Evolutionary conservation across 2,113 vertebrate genomes (phyloP), one percentile per base, ranked within the genome.

Genomic region (Phaetusa simplex): DNA sequence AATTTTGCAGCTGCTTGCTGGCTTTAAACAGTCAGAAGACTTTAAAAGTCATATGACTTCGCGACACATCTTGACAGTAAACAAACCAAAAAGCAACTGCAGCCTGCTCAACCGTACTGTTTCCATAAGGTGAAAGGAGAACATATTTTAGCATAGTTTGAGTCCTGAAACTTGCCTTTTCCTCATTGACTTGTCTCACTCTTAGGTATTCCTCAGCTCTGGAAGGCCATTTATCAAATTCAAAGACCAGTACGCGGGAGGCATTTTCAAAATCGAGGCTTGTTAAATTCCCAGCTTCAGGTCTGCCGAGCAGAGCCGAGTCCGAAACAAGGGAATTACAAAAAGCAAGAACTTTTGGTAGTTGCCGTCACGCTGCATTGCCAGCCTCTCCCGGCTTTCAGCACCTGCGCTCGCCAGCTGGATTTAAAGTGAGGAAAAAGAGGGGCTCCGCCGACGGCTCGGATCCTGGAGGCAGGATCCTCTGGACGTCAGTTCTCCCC

Each of bases 401-500:
- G 93, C 66, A 93, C 84, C 93, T 95, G 96, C 52, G 23, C 76
- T 81, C 65, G 32, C 36, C 82, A 14, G 80, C 56, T 53, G 73
- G 42, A 92, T 98, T 97, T 98, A 96, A 98, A 98, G 95, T 45
- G 88, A 81, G 92, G 93, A 80, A 45, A 96, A 96, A 97, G 93
- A 95, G 69, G 93, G 78, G 97, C 87, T 97, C 92, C 47, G 84
- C 95, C 55, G 91, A 90, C 92, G 78, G 95, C 97, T 97, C 70
- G 27, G 84, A 96, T 98, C 91, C 97, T 89, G 97, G 97, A 98
- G 98, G 98, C 95, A 93, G 97, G 96, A 82, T 95, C 93, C 94
- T 78, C 80, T 14, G 96, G 69, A 91, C 97, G 98, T 98, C 98
- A 98, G 1, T 36, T 62, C 88, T 90, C 67, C 87, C 91, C 89